Evolutionary conservation across 2,797 vertebrate genomes (phyloP).

Genomic region (Megalops cyprinoides): DNA sequence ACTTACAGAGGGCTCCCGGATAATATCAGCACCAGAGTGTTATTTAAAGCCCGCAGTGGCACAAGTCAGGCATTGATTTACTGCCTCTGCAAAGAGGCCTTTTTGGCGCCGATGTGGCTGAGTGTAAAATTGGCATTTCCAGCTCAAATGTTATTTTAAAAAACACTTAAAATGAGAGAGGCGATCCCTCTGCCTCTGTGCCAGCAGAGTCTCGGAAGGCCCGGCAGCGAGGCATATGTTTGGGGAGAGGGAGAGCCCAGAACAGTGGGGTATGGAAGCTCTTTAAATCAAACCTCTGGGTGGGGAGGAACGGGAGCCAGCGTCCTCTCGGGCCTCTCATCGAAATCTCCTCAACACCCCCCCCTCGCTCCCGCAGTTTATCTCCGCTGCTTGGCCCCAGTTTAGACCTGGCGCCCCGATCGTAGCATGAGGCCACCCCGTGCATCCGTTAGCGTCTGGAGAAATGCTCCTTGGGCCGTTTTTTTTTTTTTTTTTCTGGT

Average conservation of each 20-base stretch:
- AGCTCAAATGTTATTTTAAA: constrained; percentile 31
- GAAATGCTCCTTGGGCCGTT: not conserved
- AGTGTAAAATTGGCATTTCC: constrained; percentile 38
- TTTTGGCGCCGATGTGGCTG: constrained; percentile 34
- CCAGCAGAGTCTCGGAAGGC: constrained; percentile 18
- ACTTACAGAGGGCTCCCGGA: constrained; percentile 9
- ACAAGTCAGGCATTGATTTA: constrained; percentile 37
- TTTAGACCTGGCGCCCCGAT: not conserved
- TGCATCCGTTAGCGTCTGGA: not conserved
- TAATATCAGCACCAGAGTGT: constrained; percentile 32
- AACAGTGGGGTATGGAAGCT: constrained; percentile 35
- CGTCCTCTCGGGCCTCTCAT: constrained; percentile 24
- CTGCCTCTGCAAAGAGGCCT: constrained; percentile 34
- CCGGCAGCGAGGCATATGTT: constrained; percentile 38
- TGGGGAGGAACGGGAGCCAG: constrained; percentile 13
- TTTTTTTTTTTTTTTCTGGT: too few species aligned
- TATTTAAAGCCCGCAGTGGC: constrained; percentile 39
- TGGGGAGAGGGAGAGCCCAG: constrained; percentile 24
- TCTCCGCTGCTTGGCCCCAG: constrained; percentile 24
- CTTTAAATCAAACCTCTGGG: constrained; percentile 39
- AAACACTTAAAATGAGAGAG: constrained; percentile 25
- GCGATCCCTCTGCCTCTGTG: not conserved
- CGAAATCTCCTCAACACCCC: constrained; percentile 19
- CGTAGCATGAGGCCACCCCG: too few species aligned
- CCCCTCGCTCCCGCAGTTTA: not conserved